These are phyloP conservation scores for Coptodon rendalli DNA, from an alignment of 2,113 vertebrate genomes.

Conservation along the genomic window DNA sequence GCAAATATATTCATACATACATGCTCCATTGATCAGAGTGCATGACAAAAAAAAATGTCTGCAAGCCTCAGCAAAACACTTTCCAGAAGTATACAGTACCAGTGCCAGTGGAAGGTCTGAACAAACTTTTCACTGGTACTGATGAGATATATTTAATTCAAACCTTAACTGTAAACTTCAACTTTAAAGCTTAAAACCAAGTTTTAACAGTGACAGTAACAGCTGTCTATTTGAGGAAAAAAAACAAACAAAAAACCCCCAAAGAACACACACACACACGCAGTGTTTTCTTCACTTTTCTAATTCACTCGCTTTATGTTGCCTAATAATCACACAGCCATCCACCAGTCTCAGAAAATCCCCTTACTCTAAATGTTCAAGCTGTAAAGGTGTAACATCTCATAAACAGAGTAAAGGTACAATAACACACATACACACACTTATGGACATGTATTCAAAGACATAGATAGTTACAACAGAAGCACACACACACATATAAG, in stretches of 20 bases:
- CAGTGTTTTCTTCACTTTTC: neutral
- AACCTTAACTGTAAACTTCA: neutral
- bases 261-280: neutral
- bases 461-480: neutral
- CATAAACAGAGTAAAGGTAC: neutral
- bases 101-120: neutral
- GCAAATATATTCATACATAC: neutral
- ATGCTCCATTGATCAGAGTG: neutral
- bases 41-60: neutral
- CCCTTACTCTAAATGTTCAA: neutral
- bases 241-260: rapidly evolving
- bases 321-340: neutral
- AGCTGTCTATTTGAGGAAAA: neutral
- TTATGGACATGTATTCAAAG: neutral
- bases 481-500: neutral
- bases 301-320: neutral
- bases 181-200: neutral
- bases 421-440: neutral
- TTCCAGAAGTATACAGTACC: neutral
- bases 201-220: neutral
- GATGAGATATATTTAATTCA: neutral
- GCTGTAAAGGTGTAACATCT: neutral
- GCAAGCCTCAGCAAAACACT: neutral
- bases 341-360: neutral
- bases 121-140: neutral